A percentile compares a stretch with the other conserved stretches of the same genome.
Conservation (phyloP, 2,113 vertebrate species). For the Sinosuthora webbiana region DNA sequence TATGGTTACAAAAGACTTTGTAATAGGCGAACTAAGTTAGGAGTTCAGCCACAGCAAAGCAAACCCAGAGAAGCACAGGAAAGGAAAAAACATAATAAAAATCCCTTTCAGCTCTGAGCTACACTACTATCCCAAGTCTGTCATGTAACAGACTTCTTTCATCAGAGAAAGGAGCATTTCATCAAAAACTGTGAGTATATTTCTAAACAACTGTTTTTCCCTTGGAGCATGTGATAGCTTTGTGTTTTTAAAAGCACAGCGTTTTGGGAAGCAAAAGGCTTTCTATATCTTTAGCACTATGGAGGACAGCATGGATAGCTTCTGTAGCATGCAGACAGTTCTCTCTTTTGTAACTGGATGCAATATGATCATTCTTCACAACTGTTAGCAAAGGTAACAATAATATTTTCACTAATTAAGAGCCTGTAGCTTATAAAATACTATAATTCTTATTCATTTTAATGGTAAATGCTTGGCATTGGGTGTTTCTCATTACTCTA, state of each 20-base stretch:
- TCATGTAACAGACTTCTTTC: background rate
- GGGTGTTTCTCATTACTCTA: background rate
- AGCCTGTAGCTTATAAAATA: background rate
- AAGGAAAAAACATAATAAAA: background rate
- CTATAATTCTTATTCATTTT: background rate
- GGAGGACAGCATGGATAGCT: background rate
- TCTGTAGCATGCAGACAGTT: background rate
- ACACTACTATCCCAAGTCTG: background rate
- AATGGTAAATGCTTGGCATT: background rate
- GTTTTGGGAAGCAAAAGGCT: background rate
- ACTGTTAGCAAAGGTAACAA: background rate
- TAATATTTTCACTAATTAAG: background rate
- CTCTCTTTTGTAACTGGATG: background rate
- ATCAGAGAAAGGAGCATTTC: background rate
- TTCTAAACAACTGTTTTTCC: background rate
- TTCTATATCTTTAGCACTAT: background rate
- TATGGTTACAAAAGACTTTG: constrained; percentile 72
- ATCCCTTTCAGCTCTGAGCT: background rate
- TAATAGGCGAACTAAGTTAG: constrained; percentile 15
- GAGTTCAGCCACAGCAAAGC: constrained; percentile 25
- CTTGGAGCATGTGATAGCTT: background rate
- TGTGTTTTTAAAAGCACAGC: background rate
- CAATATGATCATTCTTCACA: background rate
- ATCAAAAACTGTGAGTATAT: constrained; percentile 46
- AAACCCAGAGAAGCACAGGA: background rate